phyloP scores from a whole-genome alignment of 2,888 invertebrate genomes.

The Neoitamus cyanurus region DNA sequence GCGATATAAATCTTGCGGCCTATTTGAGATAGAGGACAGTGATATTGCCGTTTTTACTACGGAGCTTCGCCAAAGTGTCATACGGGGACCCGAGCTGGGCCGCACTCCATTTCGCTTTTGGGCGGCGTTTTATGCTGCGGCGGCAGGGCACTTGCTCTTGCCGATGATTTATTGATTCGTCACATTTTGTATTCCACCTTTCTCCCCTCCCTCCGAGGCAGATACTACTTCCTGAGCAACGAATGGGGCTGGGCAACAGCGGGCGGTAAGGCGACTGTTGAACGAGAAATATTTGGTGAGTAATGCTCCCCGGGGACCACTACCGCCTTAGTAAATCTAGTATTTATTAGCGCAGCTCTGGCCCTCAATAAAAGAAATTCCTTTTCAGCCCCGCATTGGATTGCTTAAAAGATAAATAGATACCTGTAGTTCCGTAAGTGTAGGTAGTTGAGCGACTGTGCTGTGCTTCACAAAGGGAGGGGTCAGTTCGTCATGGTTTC shows the following conservation, averaged over 20 bases:
- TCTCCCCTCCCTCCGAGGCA: background rate
- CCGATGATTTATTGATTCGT: constrained; percentile 40
- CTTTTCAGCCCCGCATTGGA: background rate
- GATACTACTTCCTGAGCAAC: background rate
- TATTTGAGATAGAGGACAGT: constrained; percentile 15
- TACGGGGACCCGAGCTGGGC: background rate
- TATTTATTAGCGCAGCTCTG: constrained; percentile 20
- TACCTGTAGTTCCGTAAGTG: too few species aligned
- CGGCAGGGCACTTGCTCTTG: constrained; percentile 13
- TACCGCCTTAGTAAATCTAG: constrained; percentile 16
- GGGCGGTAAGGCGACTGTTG: background rate
- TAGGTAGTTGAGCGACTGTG: too few species aligned
- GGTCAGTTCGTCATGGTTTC: too few species aligned
- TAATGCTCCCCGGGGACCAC: constrained; percentile 19
- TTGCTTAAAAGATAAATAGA: background rate
- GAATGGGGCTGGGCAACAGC: background rate
- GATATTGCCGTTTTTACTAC: constrained; percentile 25
- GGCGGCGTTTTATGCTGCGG: constrained; percentile 17
- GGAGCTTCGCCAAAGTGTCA: constrained; percentile 3
- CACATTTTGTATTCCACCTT: constrained; percentile 36
- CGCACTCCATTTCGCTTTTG: background rate
- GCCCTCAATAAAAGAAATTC: constrained; percentile 16
- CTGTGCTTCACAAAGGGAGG: too few species aligned
- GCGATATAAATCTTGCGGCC: constrained; percentile 40
- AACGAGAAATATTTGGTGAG: constrained; percentile 21